Base-by-base conservation (phyloP, 2,797 vertebrate genomes). In the Synanceia verrucosa region DNA sequence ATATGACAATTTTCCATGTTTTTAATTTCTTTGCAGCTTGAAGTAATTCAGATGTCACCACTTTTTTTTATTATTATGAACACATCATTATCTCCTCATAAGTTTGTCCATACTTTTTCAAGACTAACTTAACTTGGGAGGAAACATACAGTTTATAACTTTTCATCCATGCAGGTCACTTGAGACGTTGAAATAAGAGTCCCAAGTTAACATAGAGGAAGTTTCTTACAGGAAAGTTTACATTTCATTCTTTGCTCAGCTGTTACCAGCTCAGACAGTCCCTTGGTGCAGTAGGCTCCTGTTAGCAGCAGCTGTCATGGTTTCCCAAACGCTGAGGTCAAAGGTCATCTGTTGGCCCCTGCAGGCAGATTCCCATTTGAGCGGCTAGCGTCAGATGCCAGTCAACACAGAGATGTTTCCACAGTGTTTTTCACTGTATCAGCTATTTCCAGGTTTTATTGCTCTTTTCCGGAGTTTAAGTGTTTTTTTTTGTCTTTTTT, bases 231-330 rank as follows among this genome's bases (percentile, higher is more conserved):
- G 51, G 33, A 65, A 73, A 55, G 85, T 89, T 86, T 89, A 83
- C 79, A 85, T 83, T 87, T 63, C 43, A 69, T 58, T 79, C 89
- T 91, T 90, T 91, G 79, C 88, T 91, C 91, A 92, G 91, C 92
- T 92, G 90, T 68, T 70, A n/a, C 79, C 55, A 2, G 44, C 72
- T 68, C 76, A 51, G 65, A 34, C 59, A 1, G 31, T 65, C 79
- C 67, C 65, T 73, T 2, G 10, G 46, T 48, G 64, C 78, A 9
- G 50, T 11, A 3, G 72, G 48, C 64, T 79, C 79, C 43, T 53
- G 67, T 46, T 85, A 59, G 75, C 69, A 8, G 68, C 91, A 91
- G 91, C 89, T 92, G 90, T 88, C 89, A 84, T n/a, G 36, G 84
- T 85, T 93, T 91, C 84, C 91, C 90, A 91, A 89, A 90, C 67